Evolutionary conservation across 2,797 vertebrate genomes (phyloP).

Genomic region (Microhierax caerulescens): DNA sequence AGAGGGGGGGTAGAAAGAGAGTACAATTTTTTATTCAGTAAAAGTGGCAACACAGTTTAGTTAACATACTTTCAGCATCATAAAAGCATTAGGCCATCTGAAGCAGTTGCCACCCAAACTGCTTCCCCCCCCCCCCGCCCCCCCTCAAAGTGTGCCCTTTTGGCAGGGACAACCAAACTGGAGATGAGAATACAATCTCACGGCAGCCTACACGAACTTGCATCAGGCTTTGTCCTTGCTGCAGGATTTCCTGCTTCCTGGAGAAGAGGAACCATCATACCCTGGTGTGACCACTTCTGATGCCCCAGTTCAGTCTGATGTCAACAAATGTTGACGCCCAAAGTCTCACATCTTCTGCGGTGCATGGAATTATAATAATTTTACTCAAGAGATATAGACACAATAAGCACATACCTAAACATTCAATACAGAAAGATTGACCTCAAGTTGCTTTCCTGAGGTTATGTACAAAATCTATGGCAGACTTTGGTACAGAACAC

Average conservation of each 20-base stretch:
- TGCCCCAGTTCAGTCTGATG: not conserved
- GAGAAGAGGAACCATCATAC: not conserved
- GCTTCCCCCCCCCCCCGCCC: not conserved
- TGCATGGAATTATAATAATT: not conserved
- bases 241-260: fast-evolving
- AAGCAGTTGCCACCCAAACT: not conserved
- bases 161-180: not conserved
- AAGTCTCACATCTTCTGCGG: not conserved
- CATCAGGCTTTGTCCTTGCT: not conserved
- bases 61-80: not conserved
- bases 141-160: not conserved
- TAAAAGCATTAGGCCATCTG: not conserved
- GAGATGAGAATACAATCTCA: not conserved
- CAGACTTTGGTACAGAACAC: not conserved
- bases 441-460: not conserved
- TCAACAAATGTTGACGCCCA: not conserved
- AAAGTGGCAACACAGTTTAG: not conserved
- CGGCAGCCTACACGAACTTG: fast-evolving
- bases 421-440: not conserved
- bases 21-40: not conserved
- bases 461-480: not conserved
- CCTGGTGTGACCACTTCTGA: not conserved
- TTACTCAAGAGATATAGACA: not conserved
- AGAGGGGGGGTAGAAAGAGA: no score
- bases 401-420: not conserved